Percentiles rank a stretch among this genome's conserved stretches.
Evolutionary conservation across 2,888 invertebrate species (phyloP).

Genomic region (Sycophila texana): DNA sequence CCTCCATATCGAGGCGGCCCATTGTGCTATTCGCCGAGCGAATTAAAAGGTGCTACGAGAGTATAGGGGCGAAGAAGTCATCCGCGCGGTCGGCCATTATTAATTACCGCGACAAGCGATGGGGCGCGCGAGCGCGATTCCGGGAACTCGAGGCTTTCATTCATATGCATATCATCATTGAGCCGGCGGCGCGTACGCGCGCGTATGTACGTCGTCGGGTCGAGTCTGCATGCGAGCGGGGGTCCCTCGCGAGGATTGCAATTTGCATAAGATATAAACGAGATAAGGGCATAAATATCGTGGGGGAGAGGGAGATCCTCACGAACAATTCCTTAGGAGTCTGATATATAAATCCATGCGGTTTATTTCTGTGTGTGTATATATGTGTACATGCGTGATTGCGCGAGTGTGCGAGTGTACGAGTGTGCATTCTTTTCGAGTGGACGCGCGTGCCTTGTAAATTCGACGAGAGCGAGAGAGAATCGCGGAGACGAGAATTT

Average conservation of each 20-base stretch:
- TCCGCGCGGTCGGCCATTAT: constrained; percentile 16
- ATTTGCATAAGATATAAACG: constrained; percentile 69
- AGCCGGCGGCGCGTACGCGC: constrained; percentile 25
- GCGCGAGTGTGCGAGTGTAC: too few relatives aligned
- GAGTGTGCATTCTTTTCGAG: too few relatives aligned
- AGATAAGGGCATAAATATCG: constrained; percentile 68
- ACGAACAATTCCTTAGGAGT: constrained; percentile 61
- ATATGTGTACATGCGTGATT: too few relatives aligned
- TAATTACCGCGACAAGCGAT: constrained; percentile 48
- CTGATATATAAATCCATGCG: constrained; percentile 20
- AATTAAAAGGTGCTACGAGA: constrained; percentile 31
- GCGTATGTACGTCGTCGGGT: not conserved
- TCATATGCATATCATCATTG: constrained; percentile 63
- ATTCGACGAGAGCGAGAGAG: constrained; percentile 32
- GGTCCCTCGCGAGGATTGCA: constrained; percentile 54
- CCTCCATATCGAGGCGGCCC: constrained; percentile 16
- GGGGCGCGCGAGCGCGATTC: constrained; percentile 48
- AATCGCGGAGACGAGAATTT: not conserved
- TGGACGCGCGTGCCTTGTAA: constrained; percentile 7
- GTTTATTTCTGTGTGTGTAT: too few relatives aligned
- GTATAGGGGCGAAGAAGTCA: not conserved
- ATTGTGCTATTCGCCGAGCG: not conserved
- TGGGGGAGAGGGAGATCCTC: constrained; percentile 62
- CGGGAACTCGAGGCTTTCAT: constrained; percentile 59
- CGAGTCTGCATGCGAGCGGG: too few relatives aligned